Evolutionary conservation across 2,888 invertebrate genomes (phyloP).

Genomic region (Coelopa pilipes): DNA sequence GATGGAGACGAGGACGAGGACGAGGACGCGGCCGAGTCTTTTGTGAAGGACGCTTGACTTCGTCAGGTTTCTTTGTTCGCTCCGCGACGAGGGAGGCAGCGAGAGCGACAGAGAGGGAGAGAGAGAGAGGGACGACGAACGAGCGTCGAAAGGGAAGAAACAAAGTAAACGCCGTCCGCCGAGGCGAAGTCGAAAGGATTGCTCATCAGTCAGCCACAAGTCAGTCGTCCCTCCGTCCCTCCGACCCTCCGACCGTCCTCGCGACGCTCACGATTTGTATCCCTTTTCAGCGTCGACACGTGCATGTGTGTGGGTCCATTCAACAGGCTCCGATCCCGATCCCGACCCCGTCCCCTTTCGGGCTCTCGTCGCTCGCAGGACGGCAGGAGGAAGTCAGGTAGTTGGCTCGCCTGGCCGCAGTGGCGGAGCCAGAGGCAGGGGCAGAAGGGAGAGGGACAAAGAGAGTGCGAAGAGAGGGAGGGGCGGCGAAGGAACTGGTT

Average conservation of each 20-base stretch:
- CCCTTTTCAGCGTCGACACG: slow-evolving; percentile 20
- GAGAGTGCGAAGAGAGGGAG: too few species aligned
- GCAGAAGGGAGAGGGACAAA: too few species aligned
- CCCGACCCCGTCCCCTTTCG: neutral
- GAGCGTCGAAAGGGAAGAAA: slow-evolving; percentile 15
- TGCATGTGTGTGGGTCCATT: slow-evolving; percentile 8
- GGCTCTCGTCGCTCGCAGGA: neutral
- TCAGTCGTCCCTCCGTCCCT: too few species aligned
- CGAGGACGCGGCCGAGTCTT: neutral
- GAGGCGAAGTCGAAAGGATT: slow-evolving; percentile 29
- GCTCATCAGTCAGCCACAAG: slow-evolving; percentile 9
- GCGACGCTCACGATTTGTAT: slow-evolving; percentile 7
- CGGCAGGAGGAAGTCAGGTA: slow-evolving; percentile 14
- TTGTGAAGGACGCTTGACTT: slow-evolving; percentile 27
- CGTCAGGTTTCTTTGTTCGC: slow-evolving; percentile 25
- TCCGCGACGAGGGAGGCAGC: neutral
- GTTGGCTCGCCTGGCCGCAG: neutral
- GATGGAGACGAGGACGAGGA: slow-evolving; percentile 3
- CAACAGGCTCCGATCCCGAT: slow-evolving; percentile 1
- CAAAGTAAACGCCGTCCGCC: slow-evolving; percentile 25
- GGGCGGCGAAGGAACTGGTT: slow-evolving; percentile 23
- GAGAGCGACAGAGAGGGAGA: neutral
- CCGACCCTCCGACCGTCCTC: neutral
- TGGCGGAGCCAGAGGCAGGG: neutral
- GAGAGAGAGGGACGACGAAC: neutral